Base-by-base conservation (phyloP, 2,797 vertebrate genomes). In the Tapera naevia region DNA sequence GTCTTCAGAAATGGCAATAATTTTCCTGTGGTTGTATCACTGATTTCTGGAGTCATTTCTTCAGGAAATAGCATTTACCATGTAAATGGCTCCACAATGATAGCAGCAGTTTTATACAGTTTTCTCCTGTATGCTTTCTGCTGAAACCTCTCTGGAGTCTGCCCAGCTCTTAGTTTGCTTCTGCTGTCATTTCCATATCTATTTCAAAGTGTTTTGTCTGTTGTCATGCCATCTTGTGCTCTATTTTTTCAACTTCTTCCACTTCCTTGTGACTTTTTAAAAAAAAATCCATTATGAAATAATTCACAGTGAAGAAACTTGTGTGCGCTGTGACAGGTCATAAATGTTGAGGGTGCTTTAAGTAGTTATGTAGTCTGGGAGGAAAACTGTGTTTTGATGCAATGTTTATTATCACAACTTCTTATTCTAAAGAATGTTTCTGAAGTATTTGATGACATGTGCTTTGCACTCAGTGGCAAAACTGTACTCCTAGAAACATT, bases 71-170 rank as follows among this genome's bases (percentile, higher is more conserved):
- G 15, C 15, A 46, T 86, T 84, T 80, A 43, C 17, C 7, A 1
- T 46, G 15, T 43, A 67, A 83, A 80, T 65, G 9, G 4, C 6
- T 66, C 37, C 21, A 48, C 27, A 64, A 22, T 30, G 19, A 32
- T 35, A 86, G 25, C 5, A 57, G 24, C n/a, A 35, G 28, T 60
- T 88, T 83, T 83, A 50, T 21, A 56, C 21, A 80, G 17, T 39
- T 62, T 50, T 70, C 23, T 57, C 53, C 56, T 33, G 4, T 53
- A 30, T 66, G 6, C 5, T 66, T n/a, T 89, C 87, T 93, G 65
- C 71, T 64, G 71, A 94, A 94, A 93, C 8, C 0, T 64, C 60
- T 93, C 92, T 80, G 50, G 93, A 97, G 95, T 95, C 95, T 97
- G 92, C 96, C 94, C 92, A 95, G 90, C 61, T 88, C 92, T 93